Evolutionary conservation across 2,797 vertebrate genomes (phyloP).

Genomic region (Argya squamiceps): DNA sequence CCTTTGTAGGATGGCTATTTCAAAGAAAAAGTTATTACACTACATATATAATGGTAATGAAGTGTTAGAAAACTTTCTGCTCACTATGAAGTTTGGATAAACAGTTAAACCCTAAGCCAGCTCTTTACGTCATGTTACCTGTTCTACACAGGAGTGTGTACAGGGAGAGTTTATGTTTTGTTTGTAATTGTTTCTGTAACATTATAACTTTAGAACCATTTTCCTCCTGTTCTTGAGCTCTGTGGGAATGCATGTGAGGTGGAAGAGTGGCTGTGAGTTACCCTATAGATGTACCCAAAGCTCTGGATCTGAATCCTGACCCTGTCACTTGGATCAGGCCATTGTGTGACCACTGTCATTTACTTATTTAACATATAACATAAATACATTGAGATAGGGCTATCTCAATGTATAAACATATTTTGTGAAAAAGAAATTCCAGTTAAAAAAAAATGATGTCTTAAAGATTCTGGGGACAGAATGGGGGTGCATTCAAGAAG

Average conservation of each 20-base stretch:
- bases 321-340: background rate
- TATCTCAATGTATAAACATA: background rate
- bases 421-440: background rate
- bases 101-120: background rate
- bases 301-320: background rate
- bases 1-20: background rate
- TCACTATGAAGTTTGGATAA: background rate
- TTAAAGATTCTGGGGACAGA: background rate
- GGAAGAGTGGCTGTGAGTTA: background rate
- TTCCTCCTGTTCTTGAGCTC: background rate
- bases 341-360: background rate
- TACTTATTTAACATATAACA: background rate
- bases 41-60: background rate
- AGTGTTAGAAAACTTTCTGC: background rate
- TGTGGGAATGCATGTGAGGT: fast-evolving
- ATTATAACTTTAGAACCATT: background rate
- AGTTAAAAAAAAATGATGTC: background rate
- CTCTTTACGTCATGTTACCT: background rate
- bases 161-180: background rate
- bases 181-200: background rate
- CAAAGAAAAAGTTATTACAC: background rate
- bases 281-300: background rate
- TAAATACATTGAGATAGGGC: background rate
- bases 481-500: background rate
- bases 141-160: background rate